Evolutionary conservation across 1,140 invertebrate genomes (phyloP), one percentile per base, ranked within the genome.

Genomic region (Brachionus asplanchnoidis): DNA sequence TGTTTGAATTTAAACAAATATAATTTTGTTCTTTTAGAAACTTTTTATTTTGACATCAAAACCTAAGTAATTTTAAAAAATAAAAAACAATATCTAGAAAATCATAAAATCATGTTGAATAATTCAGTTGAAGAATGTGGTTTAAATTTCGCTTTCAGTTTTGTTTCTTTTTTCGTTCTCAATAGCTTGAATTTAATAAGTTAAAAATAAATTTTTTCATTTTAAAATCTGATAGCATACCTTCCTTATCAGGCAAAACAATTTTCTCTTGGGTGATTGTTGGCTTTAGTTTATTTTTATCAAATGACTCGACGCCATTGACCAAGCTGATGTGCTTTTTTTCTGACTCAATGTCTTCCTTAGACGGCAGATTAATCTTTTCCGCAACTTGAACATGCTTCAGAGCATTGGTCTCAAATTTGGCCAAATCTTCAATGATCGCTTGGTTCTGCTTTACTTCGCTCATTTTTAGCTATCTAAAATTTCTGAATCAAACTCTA

Each of bases 261-360:
- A 77, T 77, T 50, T 77, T 77, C 44, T 77, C 73, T 77, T 77
- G 73, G 11, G 73, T 77, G 9, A 77, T 46, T 46, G 73, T 77
- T 46, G 73, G 73, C 26, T 50, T 77, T 36, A 77, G 42, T 50
- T 77, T 77, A 50, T 77, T 77, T 36, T 77, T 77, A 26, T 77
- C 73, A 12, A 77, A 77, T 50, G 42, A 23, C 23, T 77, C 73
- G 0, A 77, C 73, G 32, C 73, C 73, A 53, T 46, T 77, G 2
- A 77, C 73, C 73, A 77, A 77, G 20, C 20, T 77, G 0, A 77
- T 77, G 26, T 77, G 73, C 26, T 77, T 46, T 36, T 77, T 77
- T 12, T 77, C 73, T 46, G 26, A 50, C n/a, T 77, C 73, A 14
- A 77, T 77, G 20, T 77, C 73, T 46, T 77, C 73, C 32, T 77